Base-by-base conservation (phyloP, 1,140 invertebrate genomes). In the Aphelinus certus region DNA sequence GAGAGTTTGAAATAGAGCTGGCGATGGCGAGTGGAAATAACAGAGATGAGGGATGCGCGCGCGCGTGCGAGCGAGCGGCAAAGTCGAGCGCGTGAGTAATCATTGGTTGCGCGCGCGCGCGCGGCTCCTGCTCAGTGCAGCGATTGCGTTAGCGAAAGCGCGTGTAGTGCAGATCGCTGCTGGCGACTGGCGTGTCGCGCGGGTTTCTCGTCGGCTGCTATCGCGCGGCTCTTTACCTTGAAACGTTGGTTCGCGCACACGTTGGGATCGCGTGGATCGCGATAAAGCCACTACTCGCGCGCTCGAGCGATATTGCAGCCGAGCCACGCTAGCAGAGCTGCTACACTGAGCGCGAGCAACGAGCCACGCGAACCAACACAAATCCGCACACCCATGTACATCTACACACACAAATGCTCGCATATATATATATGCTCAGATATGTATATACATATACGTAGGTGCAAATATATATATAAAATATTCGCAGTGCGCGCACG, bases 381-480 rank as follows among this genome's bases (percentile, higher is more conserved):
- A 26, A 26, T 26, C 26, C 77, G 78, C 78, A 81, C 82, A 81
- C 83, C 77, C 73, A 74, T 77, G 80, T 80, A 80, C 79, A 82
- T 81, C 79, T 83, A 78, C 73, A 73, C 76, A 73, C 79, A 79
- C 78, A 80, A 80, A 75, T 77, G 76, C 10, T 26, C 78, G 79
- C 77, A 81, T 79, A 71, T 79, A 55, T 60, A 7, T 43, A 60
- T 57, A 75, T 4, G 56, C 45, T 47, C 60, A 53, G 49, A 68
- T 71, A 69, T 56, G 55, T 72, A 51, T 62, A 64, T 49, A 76
- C 62, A 63, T 57, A 26, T 26, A 26, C 26, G 26, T 26, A 26
- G 26, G 26, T 26, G 26, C 26, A 26, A 26, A 26, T 26, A 26
- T 26, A 26, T 26, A 26, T 26, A 26, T 26, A 26, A 26, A 26